phyloP scores from a whole-genome alignment of 2,888 invertebrate species.

The Clepsis dumicolana region DNA sequence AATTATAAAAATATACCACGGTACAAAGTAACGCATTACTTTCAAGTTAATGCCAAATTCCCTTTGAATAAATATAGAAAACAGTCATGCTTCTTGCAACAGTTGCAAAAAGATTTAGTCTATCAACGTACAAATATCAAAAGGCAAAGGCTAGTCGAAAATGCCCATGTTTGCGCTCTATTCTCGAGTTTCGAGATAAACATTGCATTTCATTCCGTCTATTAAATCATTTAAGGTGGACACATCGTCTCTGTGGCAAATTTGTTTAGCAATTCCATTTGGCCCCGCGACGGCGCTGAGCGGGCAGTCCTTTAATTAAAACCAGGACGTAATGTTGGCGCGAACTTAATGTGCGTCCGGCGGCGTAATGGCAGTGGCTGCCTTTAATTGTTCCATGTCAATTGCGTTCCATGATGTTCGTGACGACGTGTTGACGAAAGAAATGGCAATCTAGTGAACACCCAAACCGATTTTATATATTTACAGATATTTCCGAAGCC shows the following conservation, averaged over 20 bases:
- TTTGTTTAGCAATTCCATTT: conserved; percentile 86
- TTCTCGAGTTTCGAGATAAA: conserved; percentile 66
- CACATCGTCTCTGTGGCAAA: conserved; percentile 82
- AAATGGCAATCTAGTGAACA: conserved; percentile 16
- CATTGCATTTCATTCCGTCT: conserved; percentile 83
- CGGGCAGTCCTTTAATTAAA: conserved; percentile 86
- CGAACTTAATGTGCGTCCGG: conserved; percentile 83
- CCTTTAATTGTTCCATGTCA: conserved; percentile 81
- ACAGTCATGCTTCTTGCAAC: not conserved
- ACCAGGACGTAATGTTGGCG: conserved; percentile 80
- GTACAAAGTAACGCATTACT: too few relatives aligned
- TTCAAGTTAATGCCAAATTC: too few relatives aligned
- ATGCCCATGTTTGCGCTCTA: conserved; percentile 19
- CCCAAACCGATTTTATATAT: not conserved
- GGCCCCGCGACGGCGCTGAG: conserved; percentile 70
- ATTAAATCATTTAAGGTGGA: conserved; percentile 87
- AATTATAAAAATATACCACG: too few relatives aligned
- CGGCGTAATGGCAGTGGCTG: conserved; percentile 75
- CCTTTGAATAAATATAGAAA: too few relatives aligned
- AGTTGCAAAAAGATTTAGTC: not conserved
- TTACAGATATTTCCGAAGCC: not conserved
- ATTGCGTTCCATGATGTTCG: conserved; percentile 66
- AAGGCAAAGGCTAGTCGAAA: conserved; percentile 5
- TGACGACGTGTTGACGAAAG: conserved; percentile 45
- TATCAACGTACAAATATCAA: not conserved